Conservation (phyloP, 2,113 vertebrate genomes). For the Electrona antarctica region DNA sequence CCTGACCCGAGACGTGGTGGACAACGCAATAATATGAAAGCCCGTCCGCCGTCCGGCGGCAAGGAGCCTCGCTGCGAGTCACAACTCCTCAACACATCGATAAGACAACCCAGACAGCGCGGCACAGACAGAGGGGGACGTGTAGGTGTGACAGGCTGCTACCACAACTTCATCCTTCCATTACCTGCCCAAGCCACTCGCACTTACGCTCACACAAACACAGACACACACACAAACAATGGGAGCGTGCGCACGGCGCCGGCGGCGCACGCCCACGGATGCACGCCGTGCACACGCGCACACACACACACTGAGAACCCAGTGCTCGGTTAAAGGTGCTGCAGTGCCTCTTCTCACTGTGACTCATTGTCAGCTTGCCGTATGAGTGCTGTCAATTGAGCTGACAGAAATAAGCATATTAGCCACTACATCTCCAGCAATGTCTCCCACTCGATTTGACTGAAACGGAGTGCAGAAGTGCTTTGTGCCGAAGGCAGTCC, state of each 20-base stretch:
- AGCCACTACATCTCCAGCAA: slow-evolving; percentile 62
- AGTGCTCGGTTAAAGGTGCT: slow-evolving; percentile 51
- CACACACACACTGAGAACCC: slow-evolving; percentile 23
- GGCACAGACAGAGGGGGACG: slow-evolving; percentile 53
- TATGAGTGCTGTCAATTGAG: slow-evolving; percentile 67
- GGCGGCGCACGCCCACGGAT: slow-evolving; percentile 10
- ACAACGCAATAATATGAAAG: slow-evolving; percentile 67
- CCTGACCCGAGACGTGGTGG: slow-evolving; percentile 78
- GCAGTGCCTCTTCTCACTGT: slow-evolving; percentile 51
- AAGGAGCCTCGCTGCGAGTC: slow-evolving; percentile 62
- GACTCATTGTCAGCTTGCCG: slow-evolving; percentile 62
- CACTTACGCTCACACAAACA: slow-evolving; percentile 57
- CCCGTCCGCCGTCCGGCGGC: slow-evolving; percentile 45
- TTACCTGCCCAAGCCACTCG: slow-evolving; percentile 72
- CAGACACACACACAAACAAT: slow-evolving; percentile 60
- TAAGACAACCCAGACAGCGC: slow-evolving; percentile 74
- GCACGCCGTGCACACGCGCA: slow-evolving; percentile 30
- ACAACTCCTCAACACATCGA: slow-evolving; percentile 71
- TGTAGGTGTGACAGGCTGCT: slow-evolving; percentile 74
- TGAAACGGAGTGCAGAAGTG: slow-evolving; percentile 43
- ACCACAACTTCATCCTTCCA: slow-evolving; percentile 74
- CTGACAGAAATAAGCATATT: slow-evolving; percentile 73
- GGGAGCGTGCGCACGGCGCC: slow-evolving; percentile 22
- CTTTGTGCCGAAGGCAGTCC: slow-evolving; percentile 48
- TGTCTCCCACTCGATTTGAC: slow-evolving; percentile 65